Conservation (phyloP, 2,797 vertebrate species). For the Rhinichthys osculus region DNA sequence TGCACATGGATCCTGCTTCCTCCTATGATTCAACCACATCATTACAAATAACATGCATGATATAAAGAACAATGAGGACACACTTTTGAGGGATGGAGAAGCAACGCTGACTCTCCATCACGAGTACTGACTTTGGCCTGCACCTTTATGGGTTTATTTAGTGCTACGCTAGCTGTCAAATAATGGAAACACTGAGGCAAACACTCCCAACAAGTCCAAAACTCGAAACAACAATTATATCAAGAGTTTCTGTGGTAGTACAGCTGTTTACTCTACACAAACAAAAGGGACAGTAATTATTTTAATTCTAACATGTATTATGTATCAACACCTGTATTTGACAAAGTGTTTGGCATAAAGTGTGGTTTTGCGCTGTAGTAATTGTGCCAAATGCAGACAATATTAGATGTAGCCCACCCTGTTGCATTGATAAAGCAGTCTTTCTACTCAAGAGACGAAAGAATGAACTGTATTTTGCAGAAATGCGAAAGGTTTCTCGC, state of each 20-base stretch:
- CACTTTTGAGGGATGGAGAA: too few species aligned
- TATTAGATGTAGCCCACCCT: neutral
- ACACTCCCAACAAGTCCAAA: neutral
- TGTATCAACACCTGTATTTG: constrained; percentile 8
- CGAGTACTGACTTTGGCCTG: neutral
- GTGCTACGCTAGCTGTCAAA: neutral
- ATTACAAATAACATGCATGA: too few species aligned
- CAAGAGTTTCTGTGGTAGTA: neutral
- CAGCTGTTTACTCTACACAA: neutral
- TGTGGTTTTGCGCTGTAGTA: too few species aligned
- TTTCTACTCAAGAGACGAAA: neutral
- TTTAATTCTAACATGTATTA: constrained; percentile 1
- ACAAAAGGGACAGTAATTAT: neutral
- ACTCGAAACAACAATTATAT: constrained; percentile 11
- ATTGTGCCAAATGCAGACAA: neutral
- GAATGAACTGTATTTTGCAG: neutral
- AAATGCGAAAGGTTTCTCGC: neutral
- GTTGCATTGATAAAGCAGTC: neutral
- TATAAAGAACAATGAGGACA: too few species aligned
- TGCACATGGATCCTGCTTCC: too few species aligned
- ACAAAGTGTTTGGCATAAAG: constrained; percentile 9
- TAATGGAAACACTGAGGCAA: neutral
- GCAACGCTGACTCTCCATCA: too few species aligned
- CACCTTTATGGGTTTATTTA: constrained; percentile 1
- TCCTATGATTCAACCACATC: too few species aligned